Conservation (phyloP, 2,797 vertebrate genomes). For the Cuniculus paca region DNA sequence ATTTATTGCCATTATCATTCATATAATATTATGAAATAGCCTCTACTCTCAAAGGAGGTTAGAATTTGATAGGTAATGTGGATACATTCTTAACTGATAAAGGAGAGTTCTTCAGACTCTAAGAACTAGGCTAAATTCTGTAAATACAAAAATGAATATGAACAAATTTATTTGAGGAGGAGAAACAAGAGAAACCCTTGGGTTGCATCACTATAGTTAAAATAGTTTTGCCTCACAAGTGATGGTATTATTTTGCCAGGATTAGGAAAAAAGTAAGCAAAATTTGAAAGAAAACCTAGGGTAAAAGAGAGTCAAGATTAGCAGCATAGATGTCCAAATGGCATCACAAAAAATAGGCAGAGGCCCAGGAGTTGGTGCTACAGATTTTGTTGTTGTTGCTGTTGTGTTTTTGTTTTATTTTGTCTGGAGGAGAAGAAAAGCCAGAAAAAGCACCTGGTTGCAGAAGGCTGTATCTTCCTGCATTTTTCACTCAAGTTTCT, state of each 20-base stretch:
- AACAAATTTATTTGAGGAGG: background rate
- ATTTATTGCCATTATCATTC: background rate
- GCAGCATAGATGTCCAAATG: background rate
- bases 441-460: background rate
- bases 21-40: background rate
- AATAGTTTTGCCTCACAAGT: background rate
- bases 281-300: background rate
- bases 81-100: background rate
- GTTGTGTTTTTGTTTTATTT: background rate
- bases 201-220: background rate
- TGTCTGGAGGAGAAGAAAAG: background rate
- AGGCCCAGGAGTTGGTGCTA: background rate
- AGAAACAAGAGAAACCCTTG: background rate
- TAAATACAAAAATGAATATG: background rate
- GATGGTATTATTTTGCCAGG: background rate
- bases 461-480: background rate
- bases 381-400: background rate
- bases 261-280: background rate
- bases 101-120: background rate
- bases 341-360: background rate
- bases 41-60: background rate
- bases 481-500: background rate
- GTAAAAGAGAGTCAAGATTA: background rate
- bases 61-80: background rate
- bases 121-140: background rate